Percentiles rank a stretch among this genome's conserved stretches.
These are phyloP conservation scores for Perccottus glenii DNA, from an alignment of 2,113 vertebrate species.

Conservation along the genomic window DNA sequence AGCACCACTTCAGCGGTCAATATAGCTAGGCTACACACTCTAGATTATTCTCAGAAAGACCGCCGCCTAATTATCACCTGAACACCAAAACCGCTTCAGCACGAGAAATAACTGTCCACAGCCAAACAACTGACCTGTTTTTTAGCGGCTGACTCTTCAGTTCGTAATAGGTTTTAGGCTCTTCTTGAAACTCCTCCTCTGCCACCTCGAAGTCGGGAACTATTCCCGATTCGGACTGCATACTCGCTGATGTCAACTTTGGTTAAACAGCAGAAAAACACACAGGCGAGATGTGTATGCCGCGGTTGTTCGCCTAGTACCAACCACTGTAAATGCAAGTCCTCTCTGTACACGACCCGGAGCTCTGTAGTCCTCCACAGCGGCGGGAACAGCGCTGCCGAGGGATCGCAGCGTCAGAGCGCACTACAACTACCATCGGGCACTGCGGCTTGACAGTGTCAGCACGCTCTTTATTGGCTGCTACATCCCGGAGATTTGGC, in stretches of 20 bases:
- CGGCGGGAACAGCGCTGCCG: neutral
- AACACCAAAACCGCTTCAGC: slow-evolving; percentile 51
- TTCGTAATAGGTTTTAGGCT: slow-evolving; percentile 96
- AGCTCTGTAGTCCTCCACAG: slow-evolving; percentile 72
- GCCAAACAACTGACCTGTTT: slow-evolving; percentile 85
- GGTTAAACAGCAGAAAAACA: slow-evolving; percentile 22
- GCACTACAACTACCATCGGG: slow-evolving; percentile 79
- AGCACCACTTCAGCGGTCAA: slow-evolving; percentile 5
- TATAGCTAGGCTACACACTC: neutral
- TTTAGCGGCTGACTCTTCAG: slow-evolving; percentile 93
- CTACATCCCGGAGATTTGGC: slow-evolving; percentile 13
- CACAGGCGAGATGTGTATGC: slow-evolving; percentile 38
- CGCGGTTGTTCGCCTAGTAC: slow-evolving; percentile 59
- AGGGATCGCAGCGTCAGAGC: accelerated
- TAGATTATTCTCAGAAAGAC: slow-evolving; percentile 12
- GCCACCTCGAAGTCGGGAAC: slow-evolving; percentile 94
- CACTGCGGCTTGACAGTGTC: slow-evolving; percentile 57
- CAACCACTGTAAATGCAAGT: slow-evolving; percentile 63
- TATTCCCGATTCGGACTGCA: slow-evolving; percentile 95
- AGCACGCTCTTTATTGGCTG: slow-evolving; percentile 72
- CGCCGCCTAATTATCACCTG: slow-evolving; percentile 50
- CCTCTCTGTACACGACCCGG: slow-evolving; percentile 52
- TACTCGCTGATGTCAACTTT: slow-evolving; percentile 73
- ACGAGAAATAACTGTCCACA: slow-evolving; percentile 70
- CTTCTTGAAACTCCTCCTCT: slow-evolving; percentile 94